Evolutionary conservation across 1,140 invertebrate species (phyloP).

Genomic region (Eupeodes corollae): DNA sequence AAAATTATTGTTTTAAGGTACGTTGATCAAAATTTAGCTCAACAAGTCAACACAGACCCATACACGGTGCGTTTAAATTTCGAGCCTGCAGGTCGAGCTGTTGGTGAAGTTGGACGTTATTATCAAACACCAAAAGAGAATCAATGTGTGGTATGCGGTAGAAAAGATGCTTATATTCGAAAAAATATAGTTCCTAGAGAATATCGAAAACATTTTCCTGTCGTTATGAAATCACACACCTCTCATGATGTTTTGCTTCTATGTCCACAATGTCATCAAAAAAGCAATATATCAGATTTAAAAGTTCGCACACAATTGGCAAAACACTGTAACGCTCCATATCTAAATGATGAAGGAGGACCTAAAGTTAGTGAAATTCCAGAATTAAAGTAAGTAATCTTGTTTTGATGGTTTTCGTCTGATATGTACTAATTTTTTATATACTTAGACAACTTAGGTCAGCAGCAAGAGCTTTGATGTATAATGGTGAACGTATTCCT

Average conservation of each 20-base stretch:
- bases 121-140: slow-evolving; percentile 66
- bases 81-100: slow-evolving; percentile 64
- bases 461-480: slow-evolving; percentile 52
- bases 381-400: slow-evolving; percentile 16
- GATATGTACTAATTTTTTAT: too few relatives aligned
- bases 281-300: slow-evolving; percentile 57
- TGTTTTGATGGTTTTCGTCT: background rate
- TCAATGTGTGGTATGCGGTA: slow-evolving; percentile 75
- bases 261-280: slow-evolving; percentile 61
- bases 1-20: too few relatives aligned
- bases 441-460: slow-evolving; percentile 47
- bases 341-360: slow-evolving; percentile 21
- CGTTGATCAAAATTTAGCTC: slow-evolving; percentile 53
- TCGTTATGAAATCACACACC: slow-evolving; percentile 68
- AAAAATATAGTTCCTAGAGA: slow-evolving; percentile 77
- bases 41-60: slow-evolving; percentile 53
- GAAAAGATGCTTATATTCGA: slow-evolving; percentile 54
- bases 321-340: slow-evolving; percentile 51
- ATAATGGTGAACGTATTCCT: slow-evolving; percentile 43
- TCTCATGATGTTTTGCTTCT: slow-evolving; percentile 73
- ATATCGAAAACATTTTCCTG: slow-evolving; percentile 72
- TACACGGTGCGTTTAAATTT: slow-evolving; percentile 66
- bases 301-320: slow-evolving; percentile 50
- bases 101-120: slow-evolving; percentile 56
- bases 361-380: slow-evolving; percentile 32